phyloP scores from a whole-genome alignment of 2,888 invertebrate species.

The Hydriomena furcata region DNA sequence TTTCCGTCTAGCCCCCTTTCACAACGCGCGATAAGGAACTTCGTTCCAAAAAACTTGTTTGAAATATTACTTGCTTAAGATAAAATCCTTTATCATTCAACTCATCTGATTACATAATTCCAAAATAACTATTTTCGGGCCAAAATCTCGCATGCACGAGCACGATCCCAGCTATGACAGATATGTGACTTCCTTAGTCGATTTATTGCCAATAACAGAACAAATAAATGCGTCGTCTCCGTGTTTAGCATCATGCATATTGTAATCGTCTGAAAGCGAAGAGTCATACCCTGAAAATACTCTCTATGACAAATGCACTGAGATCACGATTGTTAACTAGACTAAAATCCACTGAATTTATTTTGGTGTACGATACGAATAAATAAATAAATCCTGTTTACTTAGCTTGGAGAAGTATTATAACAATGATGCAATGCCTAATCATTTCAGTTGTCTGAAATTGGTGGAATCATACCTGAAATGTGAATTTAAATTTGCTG shows the following conservation, averaged over 20 bases:
- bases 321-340: slow-evolving; percentile 24
- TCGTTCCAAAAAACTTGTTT: too few species aligned
- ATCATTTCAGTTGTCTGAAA: too few species aligned
- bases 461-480: too few species aligned
- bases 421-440: background rate
- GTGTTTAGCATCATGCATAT: slow-evolving; percentile 14
- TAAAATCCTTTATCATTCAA: too few species aligned
- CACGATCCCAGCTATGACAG: background rate
- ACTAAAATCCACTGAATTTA: slow-evolving; percentile 18
- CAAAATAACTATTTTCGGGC: too few species aligned
- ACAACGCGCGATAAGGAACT: too few species aligned
- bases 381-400: slow-evolving; percentile 13
- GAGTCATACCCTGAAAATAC: slow-evolving; percentile 27
- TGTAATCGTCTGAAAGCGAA: slow-evolving; percentile 16
- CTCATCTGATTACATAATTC: too few species aligned
- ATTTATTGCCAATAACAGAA: slow-evolving; percentile 19
- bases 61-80: too few species aligned
- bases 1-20: too few species aligned
- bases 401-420: background rate
- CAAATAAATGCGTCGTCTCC: slow-evolving; percentile 15
- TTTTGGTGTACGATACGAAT: slow-evolving; percentile 4
- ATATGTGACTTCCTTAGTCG: slow-evolving; percentile 9
- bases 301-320: slow-evolving; percentile 25
- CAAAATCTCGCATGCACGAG: too few species aligned
- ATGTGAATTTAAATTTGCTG: too few species aligned